These are phyloP conservation scores for Nomada hirtipes DNA, from an alignment of 2,888 invertebrate species.

Conservation along the genomic window DNA sequence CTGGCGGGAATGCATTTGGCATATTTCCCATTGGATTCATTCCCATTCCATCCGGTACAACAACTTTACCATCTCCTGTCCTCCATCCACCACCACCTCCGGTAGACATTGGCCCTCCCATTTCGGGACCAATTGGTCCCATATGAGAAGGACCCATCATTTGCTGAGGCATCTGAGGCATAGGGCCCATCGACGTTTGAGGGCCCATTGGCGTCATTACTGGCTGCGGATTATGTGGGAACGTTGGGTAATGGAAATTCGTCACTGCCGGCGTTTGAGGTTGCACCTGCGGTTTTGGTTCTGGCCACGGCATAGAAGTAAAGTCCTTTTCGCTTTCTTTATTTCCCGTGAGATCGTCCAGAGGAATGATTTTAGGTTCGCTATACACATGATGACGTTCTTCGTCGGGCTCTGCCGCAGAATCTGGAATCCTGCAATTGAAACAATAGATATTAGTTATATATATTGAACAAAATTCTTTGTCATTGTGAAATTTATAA, in stretches of 20 bases:
- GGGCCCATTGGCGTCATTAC: conserved; percentile 75
- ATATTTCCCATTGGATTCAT: conserved; percentile 80
- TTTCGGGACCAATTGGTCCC: conserved; percentile 83
- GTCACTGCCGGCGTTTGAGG: conserved; percentile 73
- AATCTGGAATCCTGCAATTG: conserved; percentile 90
- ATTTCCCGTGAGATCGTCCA: conserved; percentile 94
- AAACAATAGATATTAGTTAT: conserved; percentile 12
- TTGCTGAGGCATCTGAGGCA: conserved; percentile 73
- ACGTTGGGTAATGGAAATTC: conserved; percentile 79
- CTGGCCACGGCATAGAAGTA: conserved; percentile 92
- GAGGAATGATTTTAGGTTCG: conserved; percentile 93
- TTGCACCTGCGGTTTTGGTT: conserved; percentile 90
- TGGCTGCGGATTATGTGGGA: conserved; percentile 79
- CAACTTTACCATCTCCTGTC: conserved; percentile 85
- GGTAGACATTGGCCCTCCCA: conserved; percentile 72
- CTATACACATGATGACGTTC: conserved; percentile 90
- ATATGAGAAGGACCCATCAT: conserved; percentile 77
- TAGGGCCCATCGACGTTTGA: conserved; percentile 71
- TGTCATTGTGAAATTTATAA: background rate
- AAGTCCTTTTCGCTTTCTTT: conserved; percentile 93
- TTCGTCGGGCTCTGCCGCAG: conserved; percentile 93
- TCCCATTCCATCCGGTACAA: conserved; percentile 74
- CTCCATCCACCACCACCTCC: conserved; percentile 85
- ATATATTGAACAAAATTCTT: background rate
- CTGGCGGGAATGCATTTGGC: conserved; percentile 80